Conservation (phyloP, 2,888 invertebrate genomes). For the Cyrtodaria siliqua region DNA sequence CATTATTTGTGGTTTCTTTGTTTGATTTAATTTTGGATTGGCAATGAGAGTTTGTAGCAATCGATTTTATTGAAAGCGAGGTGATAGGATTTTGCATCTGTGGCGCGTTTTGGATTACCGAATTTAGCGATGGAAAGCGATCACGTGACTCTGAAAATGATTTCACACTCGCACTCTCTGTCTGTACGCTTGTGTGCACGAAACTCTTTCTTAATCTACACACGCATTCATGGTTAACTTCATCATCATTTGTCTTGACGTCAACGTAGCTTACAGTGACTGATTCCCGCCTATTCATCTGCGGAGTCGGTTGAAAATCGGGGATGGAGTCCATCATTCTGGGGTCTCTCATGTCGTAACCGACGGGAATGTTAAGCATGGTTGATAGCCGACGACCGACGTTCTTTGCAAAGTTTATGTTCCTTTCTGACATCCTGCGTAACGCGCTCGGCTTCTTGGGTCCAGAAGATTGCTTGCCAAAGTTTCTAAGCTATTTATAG, state of each 20-base stretch:
- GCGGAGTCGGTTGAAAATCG: slow-evolving; percentile 44
- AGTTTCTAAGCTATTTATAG: slow-evolving; percentile 25
- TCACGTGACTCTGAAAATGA: too few species aligned
- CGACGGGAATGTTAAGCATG: slow-evolving; percentile 62
- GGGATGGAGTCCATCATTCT: slow-evolving; percentile 44
- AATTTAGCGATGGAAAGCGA: too few species aligned
- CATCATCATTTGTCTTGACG: slow-evolving; percentile 1
- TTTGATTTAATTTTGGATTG: too few species aligned
- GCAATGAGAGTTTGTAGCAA: not conserved
- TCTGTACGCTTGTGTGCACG: slow-evolving; percentile 12
- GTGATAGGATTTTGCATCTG: not conserved
- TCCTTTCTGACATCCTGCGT: slow-evolving; percentile 47
- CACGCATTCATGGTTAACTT: not conserved
- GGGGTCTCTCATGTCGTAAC: slow-evolving; percentile 56
- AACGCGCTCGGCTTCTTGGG: slow-evolving; percentile 27
- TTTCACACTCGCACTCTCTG: not conserved
- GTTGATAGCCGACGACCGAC: slow-evolving; percentile 65
- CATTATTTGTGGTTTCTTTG: not conserved
- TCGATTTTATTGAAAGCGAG: slow-evolving; percentile 4
- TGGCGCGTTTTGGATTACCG: not conserved
- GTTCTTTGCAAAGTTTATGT: slow-evolving; percentile 58
- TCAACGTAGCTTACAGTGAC: slow-evolving; percentile 62
- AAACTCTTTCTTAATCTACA: slow-evolving; percentile 8
- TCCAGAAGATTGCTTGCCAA: not conserved
- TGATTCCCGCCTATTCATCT: slow-evolving; percentile 55